Evolutionary conservation across 2,797 vertebrate genomes (phyloP).

Genomic region (Mormyrops attenuatus): DNA sequence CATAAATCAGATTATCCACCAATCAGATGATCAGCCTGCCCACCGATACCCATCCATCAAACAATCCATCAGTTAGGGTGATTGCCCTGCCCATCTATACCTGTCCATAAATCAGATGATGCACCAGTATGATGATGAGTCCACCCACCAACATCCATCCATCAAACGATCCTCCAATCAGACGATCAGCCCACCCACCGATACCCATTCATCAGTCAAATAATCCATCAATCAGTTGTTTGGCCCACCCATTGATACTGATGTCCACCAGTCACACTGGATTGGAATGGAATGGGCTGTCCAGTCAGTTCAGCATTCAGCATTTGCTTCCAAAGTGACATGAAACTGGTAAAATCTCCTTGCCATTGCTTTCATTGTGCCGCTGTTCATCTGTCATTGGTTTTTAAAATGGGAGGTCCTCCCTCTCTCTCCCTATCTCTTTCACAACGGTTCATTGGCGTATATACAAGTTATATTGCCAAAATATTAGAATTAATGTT

Average conservation of each 20-base stretch:
- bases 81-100: background rate
- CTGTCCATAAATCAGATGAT: background rate
- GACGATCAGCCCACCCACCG: background rate
- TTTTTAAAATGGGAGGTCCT: background rate
- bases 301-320: background rate
- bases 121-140: slow-evolving; percentile 40
- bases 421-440: background rate
- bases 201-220: background rate
- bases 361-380: background rate
- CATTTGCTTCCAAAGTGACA: background rate
- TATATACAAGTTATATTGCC: background rate
- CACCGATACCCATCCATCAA: slow-evolving; percentile 44
- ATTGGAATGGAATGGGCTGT: background rate
- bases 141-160: slow-evolving; percentile 46
- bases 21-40: slow-evolving; percentile 45
- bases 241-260: slow-evolving; percentile 41
- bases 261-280: slow-evolving; percentile 30
- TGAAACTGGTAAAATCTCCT: background rate
- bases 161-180: slow-evolving; percentile 25
- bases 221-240: slow-evolving; percentile 37
- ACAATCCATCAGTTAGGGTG: background rate
- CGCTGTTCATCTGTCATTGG: background rate
- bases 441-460: background rate
- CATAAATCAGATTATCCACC: slow-evolving; percentile 20
- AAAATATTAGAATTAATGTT: background rate